A percentile compares a stretch with the other conserved stretches of the same genome.
These are phyloP conservation scores for Setipinna tenuifilis DNA, from an alignment of 2,797 vertebrate genomes.

Conservation along the genomic window DNA sequence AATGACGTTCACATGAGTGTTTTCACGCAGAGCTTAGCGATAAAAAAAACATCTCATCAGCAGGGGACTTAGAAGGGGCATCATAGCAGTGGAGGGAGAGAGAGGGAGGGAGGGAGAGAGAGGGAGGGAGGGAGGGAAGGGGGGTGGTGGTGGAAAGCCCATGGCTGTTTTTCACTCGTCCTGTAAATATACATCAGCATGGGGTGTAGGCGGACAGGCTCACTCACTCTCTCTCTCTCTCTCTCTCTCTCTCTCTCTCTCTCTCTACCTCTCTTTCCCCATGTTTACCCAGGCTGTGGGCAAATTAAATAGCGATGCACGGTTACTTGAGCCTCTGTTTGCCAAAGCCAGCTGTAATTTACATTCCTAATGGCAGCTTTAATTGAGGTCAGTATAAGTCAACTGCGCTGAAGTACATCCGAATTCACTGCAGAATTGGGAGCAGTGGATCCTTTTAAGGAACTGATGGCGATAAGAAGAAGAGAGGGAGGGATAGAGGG, in stretches of 20 bases:
- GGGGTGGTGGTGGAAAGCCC: neutral
- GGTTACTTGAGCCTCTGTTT: constrained; percentile 20
- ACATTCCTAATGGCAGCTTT: constrained; percentile 60
- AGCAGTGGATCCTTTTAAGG: neutral
- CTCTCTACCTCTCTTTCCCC: neutral
- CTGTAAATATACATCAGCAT: neutral
- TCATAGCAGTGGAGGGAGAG: too few relatives aligned
- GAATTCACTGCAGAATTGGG: neutral
- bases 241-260: neutral
- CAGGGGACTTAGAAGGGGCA: neutral
- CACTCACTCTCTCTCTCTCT: neutral
- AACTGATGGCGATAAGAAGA: neutral
- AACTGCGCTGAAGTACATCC: constrained; percentile 9
- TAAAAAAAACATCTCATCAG: neutral
- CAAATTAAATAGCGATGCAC: neutral
- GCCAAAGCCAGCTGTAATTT: constrained; percentile 41
- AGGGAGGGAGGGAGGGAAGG: too few relatives aligned
- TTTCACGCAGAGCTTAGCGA: neutral
- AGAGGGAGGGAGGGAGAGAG: too few relatives aligned
- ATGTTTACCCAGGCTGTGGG: constrained; percentile 30
- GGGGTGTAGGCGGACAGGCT: neutral
- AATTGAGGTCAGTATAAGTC: constrained; percentile 38
- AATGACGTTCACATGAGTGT: neutral
- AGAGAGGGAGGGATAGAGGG: neutral
- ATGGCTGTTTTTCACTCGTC: neutral